Base-by-base conservation (phyloP, 2,113 vertebrate genomes). In the Ursus arctos region DNA sequence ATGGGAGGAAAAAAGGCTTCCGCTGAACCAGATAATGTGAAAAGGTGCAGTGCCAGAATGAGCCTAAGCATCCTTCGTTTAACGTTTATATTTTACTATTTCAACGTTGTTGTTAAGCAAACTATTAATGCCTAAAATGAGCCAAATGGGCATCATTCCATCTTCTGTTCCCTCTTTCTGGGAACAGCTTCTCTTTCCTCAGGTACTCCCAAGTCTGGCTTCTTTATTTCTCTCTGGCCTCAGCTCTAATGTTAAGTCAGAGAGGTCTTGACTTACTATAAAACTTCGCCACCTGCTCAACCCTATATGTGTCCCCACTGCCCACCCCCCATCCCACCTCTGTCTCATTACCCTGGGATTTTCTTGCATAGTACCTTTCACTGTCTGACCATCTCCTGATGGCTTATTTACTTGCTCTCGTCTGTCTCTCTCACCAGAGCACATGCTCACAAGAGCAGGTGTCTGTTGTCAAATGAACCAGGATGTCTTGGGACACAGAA, bases 401-500 rank as follows among this genome's bases (percentile, higher is more conserved):
- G 22, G 71, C 59, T 76, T 86, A 71, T n/a, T 72, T 77, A 43
- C 22, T 53, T 77, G 18, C 69, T 84, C 47, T 65, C 77, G 59
- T 71, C 36, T 59, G 21, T 83, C 13, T 87, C 26, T 88, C 22
- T 36, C 51, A 43, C 31, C 28, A 67, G 33, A 67, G 43, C 74
- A 55, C n/a, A n/a, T 24, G 12, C 36, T 91, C 85, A 55, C 8
- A 14, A 95, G 14, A 87, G 12, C 15, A 67, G 11, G n/a, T 26
- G 82, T 40, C 36, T 13, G 12, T 43, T 49, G 9, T 61, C 49
- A 84, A 28, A 63, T 76, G 69, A 82, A 51, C 61, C 7, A 76
- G 85, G 49, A 43, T 43, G 55, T 57, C 43, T 81, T 69, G 71
- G 55, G 40, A 57, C 6, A 95, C 4, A 87, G 88, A 92, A 77